Evolutionary conservation across 2,888 invertebrate genomes (phyloP), one percentile per base, ranked within the genome.

Genomic region (Eupelmus urozonus): DNA sequence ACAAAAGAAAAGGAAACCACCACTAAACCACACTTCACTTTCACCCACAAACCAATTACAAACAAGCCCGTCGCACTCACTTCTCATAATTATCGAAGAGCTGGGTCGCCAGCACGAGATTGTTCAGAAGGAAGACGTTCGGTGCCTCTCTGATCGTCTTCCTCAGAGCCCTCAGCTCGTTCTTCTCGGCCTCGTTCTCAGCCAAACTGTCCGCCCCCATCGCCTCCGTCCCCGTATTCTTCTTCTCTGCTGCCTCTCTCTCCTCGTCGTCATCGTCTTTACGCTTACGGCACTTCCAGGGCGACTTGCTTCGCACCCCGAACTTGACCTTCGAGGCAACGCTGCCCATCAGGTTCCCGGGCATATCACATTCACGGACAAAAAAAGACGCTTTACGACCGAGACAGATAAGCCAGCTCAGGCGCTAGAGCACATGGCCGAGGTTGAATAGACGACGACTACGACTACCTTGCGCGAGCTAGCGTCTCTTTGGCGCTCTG

Each of bases 51-150:
- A n/a, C 1, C 16, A 51, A 45, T 23, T 2, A 18, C 57, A 27
- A 5, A 53, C 23, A 53, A 57, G 2, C 7, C 59, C 1, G 1
- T 27, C 13, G 1, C n/a, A 89, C 92, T 91, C 89, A 96, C 96
- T 93, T 92, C 87, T 95, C 94, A 85, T 93, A 96, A 88, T 96
- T 94, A 82, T 94, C 93, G 85, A 95, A 95, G 90, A 96, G 96
- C 89, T 96, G 95, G 25, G 95, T 91, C 16, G 93, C 93, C 87
- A 96, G 91, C 72, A 95, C 91, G 75, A 95, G 92, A 87, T 96
- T 95, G 87, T 96, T 96, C 13, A 96, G 89, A 11, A 96, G 90
- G 87, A 96, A 96, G 2, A 92, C 91, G 84, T 95, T 93, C 5
- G 94, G 91, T 82, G 94, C 92, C 5, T 91, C 91, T 59, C 94